Base-by-base conservation (phyloP, 2,113 vertebrate genomes). In the Platichthys stellatus region DNA sequence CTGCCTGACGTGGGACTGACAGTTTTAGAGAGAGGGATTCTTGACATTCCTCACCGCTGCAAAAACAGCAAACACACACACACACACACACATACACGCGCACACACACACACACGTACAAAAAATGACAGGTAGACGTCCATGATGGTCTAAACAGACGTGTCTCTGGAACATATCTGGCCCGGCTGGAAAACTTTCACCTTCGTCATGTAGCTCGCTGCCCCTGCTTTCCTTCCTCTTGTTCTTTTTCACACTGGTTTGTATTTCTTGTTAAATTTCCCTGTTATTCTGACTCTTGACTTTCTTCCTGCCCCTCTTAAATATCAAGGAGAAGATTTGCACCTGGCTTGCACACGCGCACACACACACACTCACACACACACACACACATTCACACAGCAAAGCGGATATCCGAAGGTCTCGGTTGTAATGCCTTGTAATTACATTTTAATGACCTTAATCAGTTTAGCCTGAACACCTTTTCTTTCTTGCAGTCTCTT, bases 381-480 rank as follows among this genome's bases (percentile, higher is more conserved):
- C 45, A 7, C 62, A 35, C 61, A 24, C 69, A 56, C 9, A 10
- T 2, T 3, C 61, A 18, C 75, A 54, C 35, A 53, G 24, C 53
- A 17, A 58, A 66, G 69, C 72, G 57, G 83, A 89, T 72, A 64
- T 82, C 80, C 66, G 40, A 65, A 69, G 56, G 62, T 31, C 31
- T 31, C 31, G 31, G 31, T 31, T 31, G 31, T 31, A 31, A 31
- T 31, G 31, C 31, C 31, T 31, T 31, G 91, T 96, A 94, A 96
- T 96, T 96, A 93, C 90, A 91, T 91, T 94, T 86, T 95, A 95
- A 95, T 94, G 88, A 94, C 83, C 90, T 93, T 82, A 90, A 92
- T 93, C 75, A 88, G 63, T 67, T 85, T 58, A 84, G 47, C 78
- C 71, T 79, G 74, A 84, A 54, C 43, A 9, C 12, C 2, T 38